Evolutionary conservation across 2,888 invertebrate species (phyloP).

Genomic region (Diplazon laetatorius): DNA sequence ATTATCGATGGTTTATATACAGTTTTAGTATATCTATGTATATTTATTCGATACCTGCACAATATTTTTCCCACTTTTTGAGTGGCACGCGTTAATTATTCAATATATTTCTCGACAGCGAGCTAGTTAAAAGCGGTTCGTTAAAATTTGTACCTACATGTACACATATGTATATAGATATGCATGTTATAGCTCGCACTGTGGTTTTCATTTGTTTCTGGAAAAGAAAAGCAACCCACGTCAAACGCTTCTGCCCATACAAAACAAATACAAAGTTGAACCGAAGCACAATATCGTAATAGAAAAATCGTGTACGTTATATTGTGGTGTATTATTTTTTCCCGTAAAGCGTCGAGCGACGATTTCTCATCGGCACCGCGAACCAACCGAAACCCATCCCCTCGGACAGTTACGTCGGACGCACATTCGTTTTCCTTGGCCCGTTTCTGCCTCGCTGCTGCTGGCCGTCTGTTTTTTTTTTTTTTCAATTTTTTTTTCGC

Average conservation of each 20-base stretch:
- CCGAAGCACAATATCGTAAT: constrained; percentile 1
- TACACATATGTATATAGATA: too few species aligned
- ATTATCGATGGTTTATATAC: too few species aligned
- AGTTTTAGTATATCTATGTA: too few species aligned
- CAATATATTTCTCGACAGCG: neutral
- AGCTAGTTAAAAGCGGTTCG: neutral
- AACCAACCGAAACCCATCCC: constrained; percentile 26
- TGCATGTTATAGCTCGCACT: too few species aligned
- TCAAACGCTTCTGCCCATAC: neutral
- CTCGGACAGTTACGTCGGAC: constrained; percentile 46
- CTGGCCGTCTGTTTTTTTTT: constrained; percentile 54
- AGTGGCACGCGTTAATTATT: neutral
- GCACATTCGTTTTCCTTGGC: constrained; percentile 57
- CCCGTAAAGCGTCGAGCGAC: constrained; percentile 27
- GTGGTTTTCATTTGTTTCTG: neutral
- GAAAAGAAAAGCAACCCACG: neutral
- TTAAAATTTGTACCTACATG: too few species aligned
- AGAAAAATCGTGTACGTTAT: neutral
- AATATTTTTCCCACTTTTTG: neutral
- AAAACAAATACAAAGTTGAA: constrained; percentile 2
- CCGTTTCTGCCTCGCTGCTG: constrained; percentile 17
- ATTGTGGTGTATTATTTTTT: constrained; percentile 51
- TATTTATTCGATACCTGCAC: too few species aligned
- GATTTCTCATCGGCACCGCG: constrained; percentile 60
- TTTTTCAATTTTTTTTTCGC: too few species aligned